Evolutionary conservation across 2,797 vertebrate genomes (phyloP), one percentile per base, ranked within the genome.

Genomic region (Sebastes taczanowskii): DNA sequence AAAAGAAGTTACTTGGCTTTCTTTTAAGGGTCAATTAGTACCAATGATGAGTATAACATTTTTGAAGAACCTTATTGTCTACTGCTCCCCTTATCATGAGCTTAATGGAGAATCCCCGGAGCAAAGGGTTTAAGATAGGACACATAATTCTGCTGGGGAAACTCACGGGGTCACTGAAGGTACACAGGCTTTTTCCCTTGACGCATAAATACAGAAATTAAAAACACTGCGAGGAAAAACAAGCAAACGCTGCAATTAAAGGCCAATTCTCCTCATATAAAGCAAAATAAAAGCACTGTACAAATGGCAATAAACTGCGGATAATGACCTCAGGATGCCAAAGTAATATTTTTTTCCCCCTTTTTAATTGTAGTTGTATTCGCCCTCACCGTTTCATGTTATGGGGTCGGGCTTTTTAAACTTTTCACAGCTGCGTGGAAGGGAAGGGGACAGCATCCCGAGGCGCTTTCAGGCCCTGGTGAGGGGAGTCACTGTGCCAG

Each of bases 321-420:
- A 95, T 96, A 96, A 96, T 95, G 95, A 95, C 94, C 94, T 94
- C 83, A 74, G 92, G 94, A 95, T 96, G 95, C 95, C 95, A 96
- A 95, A 94, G 89, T 81, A 88, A 95, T 95, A 95, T 94, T 93
- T 86, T 62, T 52, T 35, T 72, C 88, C 87, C 86, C 80, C 81
- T 83, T 95, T 93, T 95, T 94, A 95, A 95, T 95, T 94, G 94
- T 90, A 89, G 78, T 93, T 94, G 88, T 89, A 91, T 93, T 94
- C 89, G 55, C 88, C 91, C 88, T 93, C 91, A 91, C 93, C 25
- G 91, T 94, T 96, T 95, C 95, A 95, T 95, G 95, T 95, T 94
- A 91, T 93, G 85, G 86, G 94, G 90, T 91, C 72, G 86, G 90
- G 84, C 90, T 88, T 93, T 93, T 93, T 94, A 95, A 95, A 95